Percentiles rank a stretch among this genome's conserved stretches.
Evolutionary conservation across 2,888 invertebrate species (phyloP).

Genomic region (Macaria notata): DNA sequence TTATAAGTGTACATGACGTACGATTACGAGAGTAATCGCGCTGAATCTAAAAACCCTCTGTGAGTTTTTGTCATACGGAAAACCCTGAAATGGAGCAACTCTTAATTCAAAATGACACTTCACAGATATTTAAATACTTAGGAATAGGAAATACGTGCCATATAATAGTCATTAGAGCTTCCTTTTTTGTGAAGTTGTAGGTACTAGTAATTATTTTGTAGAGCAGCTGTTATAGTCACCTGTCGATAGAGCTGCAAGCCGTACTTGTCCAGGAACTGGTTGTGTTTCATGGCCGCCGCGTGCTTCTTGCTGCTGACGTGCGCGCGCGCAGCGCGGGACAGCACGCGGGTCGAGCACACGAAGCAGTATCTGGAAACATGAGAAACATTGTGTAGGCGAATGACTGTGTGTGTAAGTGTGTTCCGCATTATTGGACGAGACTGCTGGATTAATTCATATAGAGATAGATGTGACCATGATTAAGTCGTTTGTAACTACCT

Average conservation of each 20-base stretch:
- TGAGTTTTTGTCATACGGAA: not conserved
- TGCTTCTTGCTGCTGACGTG: constrained; percentile 18
- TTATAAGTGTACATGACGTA: not conserved
- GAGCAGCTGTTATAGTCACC: constrained; percentile 31
- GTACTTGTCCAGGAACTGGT: constrained; percentile 24
- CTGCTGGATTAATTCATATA: not conserved
- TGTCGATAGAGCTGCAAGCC: constrained; percentile 45
- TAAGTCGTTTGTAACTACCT: not conserved
- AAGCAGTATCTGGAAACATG: constrained; percentile 20
- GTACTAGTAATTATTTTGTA: not conserved
- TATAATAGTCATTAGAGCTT: not conserved
- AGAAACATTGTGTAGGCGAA: not conserved
- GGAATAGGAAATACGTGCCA: not conserved
- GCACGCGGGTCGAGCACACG: constrained; percentile 17
- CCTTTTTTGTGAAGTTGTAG: not conserved
- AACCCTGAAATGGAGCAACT: not conserved
- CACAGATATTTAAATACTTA: not conserved
- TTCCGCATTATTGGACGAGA: not conserved
- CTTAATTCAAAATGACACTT: not conserved
- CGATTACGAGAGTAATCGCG: not conserved
- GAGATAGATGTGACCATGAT: not conserved
- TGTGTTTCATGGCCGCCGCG: constrained; percentile 3
- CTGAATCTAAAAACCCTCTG: not conserved
- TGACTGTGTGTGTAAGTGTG: not conserved
- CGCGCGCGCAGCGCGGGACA: not conserved